Percentiles rank a stretch among this genome's conserved stretches.
Evolutionary conservation across 1,140 invertebrate genomes (phyloP).

Genomic region (Sipha flava): DNA sequence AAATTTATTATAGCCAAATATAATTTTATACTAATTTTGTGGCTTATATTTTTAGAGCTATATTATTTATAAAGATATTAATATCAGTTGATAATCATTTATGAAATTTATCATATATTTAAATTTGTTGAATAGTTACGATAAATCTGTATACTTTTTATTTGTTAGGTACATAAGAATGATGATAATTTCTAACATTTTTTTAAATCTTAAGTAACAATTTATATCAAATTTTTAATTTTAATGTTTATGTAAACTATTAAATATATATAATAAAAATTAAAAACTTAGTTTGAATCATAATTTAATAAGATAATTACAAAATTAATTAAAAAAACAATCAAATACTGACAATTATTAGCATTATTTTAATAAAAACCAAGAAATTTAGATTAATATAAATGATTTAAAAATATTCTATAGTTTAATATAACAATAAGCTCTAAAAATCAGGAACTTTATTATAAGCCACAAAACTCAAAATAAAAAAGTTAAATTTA

Average conservation of each 20-base stretch:
- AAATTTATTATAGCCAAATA: constrained; percentile 25
- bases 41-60: constrained; percentile 13
- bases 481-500: background rate
- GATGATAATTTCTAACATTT: background rate
- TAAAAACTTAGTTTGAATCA: background rate
- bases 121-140: too few species aligned
- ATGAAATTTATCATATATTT: too few species aligned
- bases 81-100: background rate
- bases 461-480: constrained; percentile 13
- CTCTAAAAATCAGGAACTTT: constrained; percentile 24
- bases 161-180: too few species aligned
- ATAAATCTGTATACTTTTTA: too few species aligned
- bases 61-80: background rate
- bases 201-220: too few species aligned
- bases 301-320: background rate
- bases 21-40: background rate
- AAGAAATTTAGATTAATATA: background rate
- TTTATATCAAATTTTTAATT: background rate
- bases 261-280: background rate
- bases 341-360: background rate
- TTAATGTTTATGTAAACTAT: background rate
- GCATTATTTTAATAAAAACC: background rate
- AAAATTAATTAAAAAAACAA: background rate
- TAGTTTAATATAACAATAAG: background rate
- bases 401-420: background rate